Percentiles rank a stretch among this genome's conserved stretches.
These are phyloP conservation scores for Drosophila niveifrons DNA, from an alignment of 2,888 invertebrate species.

Conservation along the genomic window DNA sequence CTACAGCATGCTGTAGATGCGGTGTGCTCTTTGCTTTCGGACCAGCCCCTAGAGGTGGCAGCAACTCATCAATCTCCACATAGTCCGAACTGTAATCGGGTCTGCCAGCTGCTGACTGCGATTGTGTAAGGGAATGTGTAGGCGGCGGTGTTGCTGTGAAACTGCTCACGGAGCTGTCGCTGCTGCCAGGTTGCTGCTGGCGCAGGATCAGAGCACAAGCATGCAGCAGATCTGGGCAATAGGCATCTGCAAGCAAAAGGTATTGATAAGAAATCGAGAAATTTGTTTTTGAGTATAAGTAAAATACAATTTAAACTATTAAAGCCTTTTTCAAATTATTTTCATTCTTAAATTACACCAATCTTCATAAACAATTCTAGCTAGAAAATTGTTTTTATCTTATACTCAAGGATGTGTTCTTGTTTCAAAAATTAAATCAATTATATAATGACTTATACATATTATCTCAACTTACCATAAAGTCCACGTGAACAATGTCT, in stretches of 20 bases:
- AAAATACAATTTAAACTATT: too few species aligned
- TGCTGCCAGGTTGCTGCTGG: constrained; percentile 73
- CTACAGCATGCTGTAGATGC: constrained; percentile 73
- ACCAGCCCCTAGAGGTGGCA: constrained; percentile 58
- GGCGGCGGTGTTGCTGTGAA: constrained; percentile 77
- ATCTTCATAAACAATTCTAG: too few species aligned
- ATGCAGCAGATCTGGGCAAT: constrained; percentile 84
- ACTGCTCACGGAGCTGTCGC: constrained; percentile 82
- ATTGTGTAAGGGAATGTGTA: constrained; percentile 35
- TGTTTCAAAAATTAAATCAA: too few species aligned
- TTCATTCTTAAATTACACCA: too few species aligned
- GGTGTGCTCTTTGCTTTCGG: constrained; percentile 73
- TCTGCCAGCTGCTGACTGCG: constrained; percentile 35
- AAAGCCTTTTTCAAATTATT: too few species aligned
- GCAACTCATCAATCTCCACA: constrained; percentile 83
- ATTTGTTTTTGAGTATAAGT: too few species aligned
- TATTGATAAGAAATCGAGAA: background rate
- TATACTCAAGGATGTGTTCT: too few species aligned
- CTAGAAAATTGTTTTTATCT: too few species aligned
- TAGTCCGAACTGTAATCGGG: constrained; percentile 80
- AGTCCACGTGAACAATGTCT: constrained; percentile 58
- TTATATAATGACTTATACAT: too few species aligned
- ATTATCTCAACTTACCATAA: constrained; percentile 59
- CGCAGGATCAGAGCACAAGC: constrained; percentile 84
- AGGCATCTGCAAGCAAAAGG: constrained; percentile 71